phyloP scores from a whole-genome alignment of 92 coral and sea anemone species.

The Pocillopora meandrina region DNA sequence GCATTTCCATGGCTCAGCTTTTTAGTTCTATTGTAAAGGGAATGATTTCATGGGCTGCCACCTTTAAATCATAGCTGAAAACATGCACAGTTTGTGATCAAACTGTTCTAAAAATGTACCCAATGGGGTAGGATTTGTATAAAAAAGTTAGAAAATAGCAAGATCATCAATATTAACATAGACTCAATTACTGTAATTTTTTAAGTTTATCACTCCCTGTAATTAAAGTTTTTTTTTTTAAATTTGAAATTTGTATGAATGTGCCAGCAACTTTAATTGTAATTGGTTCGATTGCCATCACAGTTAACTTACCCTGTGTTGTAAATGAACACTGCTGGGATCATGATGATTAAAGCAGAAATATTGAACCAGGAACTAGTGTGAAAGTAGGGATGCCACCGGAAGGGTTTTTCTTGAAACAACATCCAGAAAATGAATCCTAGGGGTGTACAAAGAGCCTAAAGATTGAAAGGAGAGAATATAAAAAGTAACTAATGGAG shows the following conservation, averaged over 20 bases:
- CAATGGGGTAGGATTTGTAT: too few relatives aligned
- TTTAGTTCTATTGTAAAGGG: too few relatives aligned
- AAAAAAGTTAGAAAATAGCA: too few relatives aligned
- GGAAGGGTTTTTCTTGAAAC: slow-evolving; percentile 77
- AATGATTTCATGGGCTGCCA: too few relatives aligned
- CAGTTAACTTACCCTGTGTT: slow-evolving; percentile 79
- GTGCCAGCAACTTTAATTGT: background rate
- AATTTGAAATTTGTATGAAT: background rate
- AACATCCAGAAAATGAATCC: slow-evolving; percentile 91
- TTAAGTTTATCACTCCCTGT: too few relatives aligned
- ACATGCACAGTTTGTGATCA: too few relatives aligned
- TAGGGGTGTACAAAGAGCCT: slow-evolving; percentile 86
- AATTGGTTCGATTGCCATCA: background rate
- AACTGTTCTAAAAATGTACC: too few relatives aligned
- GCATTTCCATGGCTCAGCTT: too few relatives aligned
- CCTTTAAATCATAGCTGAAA: too few relatives aligned
- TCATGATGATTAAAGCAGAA: slow-evolving; percentile 77
- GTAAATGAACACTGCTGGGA: slow-evolving; percentile 86
- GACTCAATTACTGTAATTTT: too few relatives aligned
- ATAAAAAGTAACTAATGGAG: background rate
- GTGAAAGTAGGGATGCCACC: slow-evolving; percentile 76
- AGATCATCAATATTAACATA: too few relatives aligned
- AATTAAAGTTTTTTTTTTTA: too few relatives aligned
- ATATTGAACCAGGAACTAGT: slow-evolving; percentile 78
- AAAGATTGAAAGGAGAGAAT: background rate